These are phyloP conservation scores for Diploscapter pachys DNA, from an alignment of 1,140 invertebrate genomes.

Conservation along the genomic window DNA sequence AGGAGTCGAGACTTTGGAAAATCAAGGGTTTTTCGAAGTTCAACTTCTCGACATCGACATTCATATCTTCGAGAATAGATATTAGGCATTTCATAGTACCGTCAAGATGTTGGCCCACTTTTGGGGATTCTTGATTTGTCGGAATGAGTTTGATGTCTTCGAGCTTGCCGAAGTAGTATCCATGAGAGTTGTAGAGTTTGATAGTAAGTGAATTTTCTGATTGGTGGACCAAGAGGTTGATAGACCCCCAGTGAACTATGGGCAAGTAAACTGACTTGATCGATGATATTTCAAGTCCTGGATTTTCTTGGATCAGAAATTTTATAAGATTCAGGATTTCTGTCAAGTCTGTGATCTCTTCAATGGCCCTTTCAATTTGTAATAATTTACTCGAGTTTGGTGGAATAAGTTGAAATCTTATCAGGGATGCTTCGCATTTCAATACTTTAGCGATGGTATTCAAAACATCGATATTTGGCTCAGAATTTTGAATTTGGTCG, in stretches of 20 bases:
- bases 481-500: no score
- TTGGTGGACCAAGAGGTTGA: not conserved
- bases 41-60: not conserved
- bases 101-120: not conserved
- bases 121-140: not conserved
- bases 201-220: not conserved
- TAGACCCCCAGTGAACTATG: not conserved
- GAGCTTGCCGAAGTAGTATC: not conserved
- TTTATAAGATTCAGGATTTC: no score
- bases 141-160: not conserved
- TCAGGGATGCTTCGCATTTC: no score
- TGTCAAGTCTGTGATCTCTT: no score
- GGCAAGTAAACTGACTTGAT: no score
- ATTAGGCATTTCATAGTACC: not conserved
- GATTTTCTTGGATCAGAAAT: no score
- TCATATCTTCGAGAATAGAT: slow-evolving; percentile 4
- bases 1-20: slow-evolving; percentile 9
- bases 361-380: no score
- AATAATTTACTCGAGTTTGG: no score
- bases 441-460: no score
- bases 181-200: not conserved
- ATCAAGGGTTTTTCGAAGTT: not conserved
- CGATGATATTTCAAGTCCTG: no score
- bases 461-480: no score
- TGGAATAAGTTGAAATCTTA: no score